Evolutionary conservation across 1,140 invertebrate species (phyloP).

Genomic region (Platyura marginata): DNA sequence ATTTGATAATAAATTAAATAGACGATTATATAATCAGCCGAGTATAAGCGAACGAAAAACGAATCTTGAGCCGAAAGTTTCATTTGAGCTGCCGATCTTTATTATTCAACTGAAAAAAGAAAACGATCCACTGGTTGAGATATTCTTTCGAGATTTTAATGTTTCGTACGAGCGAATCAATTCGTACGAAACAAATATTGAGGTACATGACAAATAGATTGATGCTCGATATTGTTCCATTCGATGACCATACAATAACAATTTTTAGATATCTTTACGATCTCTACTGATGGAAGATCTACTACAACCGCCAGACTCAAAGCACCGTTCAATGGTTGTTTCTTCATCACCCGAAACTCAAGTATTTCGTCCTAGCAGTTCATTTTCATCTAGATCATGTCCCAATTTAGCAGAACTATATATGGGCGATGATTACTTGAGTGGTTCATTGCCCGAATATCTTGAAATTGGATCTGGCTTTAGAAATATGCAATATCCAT

Average conservation of each 20-base stretch:
- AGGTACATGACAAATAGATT: too few relatives aligned
- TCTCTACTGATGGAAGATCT: conserved; percentile 80
- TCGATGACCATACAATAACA: too few relatives aligned
- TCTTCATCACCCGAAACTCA: conserved; percentile 36
- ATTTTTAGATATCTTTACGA: conserved; percentile 59
- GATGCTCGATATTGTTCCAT: too few relatives aligned
- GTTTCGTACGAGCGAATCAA: conserved; percentile 51
- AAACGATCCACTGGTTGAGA: conserved; percentile 39
- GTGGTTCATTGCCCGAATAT: conserved; percentile 45
- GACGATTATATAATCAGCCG: conserved; percentile 4
- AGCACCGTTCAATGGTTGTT: conserved; percentile 63
- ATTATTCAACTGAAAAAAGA: conserved; percentile 56
- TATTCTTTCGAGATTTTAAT: conserved; percentile 66
- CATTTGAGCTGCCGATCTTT: conserved; percentile 51
- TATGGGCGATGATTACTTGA: conserved; percentile 9
- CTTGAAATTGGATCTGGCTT: conserved; percentile 34
- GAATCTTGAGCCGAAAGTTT: conserved; percentile 22
- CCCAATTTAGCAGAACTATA: conserved; percentile 40
- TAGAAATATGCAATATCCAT: background rate
- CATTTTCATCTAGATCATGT: conserved; percentile 63
- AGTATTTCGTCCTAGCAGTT: conserved; percentile 24
- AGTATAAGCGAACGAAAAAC: background rate
- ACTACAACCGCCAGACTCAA: conserved; percentile 51
- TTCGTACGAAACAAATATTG: conserved; percentile 42
- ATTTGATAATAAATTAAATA: conserved; percentile 7